These are phyloP conservation scores for Buteo buteo DNA, from an alignment of 2,113 vertebrate genomes.

Conservation along the genomic window DNA sequence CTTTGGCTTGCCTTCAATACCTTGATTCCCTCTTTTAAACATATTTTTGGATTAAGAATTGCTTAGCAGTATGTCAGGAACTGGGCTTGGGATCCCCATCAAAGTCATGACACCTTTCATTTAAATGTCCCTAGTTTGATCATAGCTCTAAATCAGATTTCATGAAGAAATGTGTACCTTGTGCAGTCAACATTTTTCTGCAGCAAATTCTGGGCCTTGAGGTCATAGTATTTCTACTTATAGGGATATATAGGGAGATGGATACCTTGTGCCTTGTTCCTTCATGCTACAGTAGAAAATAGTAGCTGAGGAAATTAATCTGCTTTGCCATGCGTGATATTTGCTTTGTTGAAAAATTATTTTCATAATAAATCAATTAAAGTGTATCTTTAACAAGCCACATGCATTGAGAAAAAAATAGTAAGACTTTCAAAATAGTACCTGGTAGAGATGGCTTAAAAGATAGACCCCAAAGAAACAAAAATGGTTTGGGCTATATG, in stretches of 20 bases:
- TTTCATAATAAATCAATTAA: constrained; percentile 8
- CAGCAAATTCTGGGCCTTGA: neutral
- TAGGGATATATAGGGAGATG: neutral
- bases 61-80: neutral
- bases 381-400: neutral
- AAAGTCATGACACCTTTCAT: neutral
- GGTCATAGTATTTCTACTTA: neutral
- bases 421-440: neutral
- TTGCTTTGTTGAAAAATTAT: neutral
- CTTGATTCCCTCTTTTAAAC: neutral
- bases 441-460: neutral
- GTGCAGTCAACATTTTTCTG: neutral
- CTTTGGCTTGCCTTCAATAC: neutral
- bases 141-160: neutral
- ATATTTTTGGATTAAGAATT: neutral
- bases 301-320: neutral
- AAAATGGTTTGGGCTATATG: neutral
- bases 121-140: neutral
- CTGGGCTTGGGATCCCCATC: neutral
- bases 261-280: neutral
- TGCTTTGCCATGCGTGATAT: neutral
- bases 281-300: neutral
- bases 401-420: neutral
- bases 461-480: neutral
- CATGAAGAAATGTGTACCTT: neutral